Evolutionary conservation across 1,140 invertebrate genomes (phyloP).

Genomic region (Micrasema minimum): DNA sequence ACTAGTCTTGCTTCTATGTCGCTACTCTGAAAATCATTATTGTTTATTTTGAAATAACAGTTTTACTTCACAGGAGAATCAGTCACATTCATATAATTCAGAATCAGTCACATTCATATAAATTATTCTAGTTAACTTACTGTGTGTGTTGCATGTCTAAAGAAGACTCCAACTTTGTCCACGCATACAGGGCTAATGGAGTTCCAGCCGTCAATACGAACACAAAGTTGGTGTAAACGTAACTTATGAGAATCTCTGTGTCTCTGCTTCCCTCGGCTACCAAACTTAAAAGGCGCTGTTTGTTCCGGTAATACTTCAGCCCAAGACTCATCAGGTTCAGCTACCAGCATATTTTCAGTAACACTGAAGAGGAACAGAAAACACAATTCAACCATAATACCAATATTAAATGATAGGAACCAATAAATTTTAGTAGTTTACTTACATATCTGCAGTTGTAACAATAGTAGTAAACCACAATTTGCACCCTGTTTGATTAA

Average conservation of each 20-base stretch:
- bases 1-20: slow-evolving; percentile 77
- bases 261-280: slow-evolving; percentile 78
- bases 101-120: no score
- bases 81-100: no score
- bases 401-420: neutral
- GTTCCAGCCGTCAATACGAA: slow-evolving; percentile 91
- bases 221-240: slow-evolving; percentile 82
- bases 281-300: slow-evolving; percentile 85
- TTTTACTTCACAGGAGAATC: no score
- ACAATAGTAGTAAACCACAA: slow-evolving; percentile 86
- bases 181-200: slow-evolving; percentile 89
- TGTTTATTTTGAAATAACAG: no score
- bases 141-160: slow-evolving; percentile 76
- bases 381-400: no score
- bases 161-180: slow-evolving; percentile 95
- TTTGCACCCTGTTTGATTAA: slow-evolving; percentile 88
- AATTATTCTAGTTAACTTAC: slow-evolving; percentile 51
- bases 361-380: slow-evolving; percentile 35
- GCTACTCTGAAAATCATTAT: slow-evolving; percentile 56
- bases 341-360: slow-evolving; percentile 48
- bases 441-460: slow-evolving; percentile 66
- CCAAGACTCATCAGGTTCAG: slow-evolving; percentile 69
- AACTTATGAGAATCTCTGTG: slow-evolving; percentile 84
- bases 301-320: slow-evolving; percentile 75
- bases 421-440: slow-evolving; percentile 13